Conservation (phyloP, 1,140 invertebrate species). For the Mylabris phalerata region DNA sequence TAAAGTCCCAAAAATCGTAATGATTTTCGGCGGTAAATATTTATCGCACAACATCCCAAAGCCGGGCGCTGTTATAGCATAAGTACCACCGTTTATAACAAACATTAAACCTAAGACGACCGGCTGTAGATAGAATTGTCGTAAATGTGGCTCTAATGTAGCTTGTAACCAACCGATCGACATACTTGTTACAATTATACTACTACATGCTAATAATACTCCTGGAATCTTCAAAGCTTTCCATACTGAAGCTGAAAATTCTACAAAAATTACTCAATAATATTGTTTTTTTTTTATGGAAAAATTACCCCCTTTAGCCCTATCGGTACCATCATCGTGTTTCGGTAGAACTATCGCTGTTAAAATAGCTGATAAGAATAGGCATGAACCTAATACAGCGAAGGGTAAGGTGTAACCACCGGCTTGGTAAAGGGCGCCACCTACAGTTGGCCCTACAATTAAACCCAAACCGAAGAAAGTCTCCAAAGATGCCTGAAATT, state of each 20-base stretch:
- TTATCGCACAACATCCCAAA: conserved; percentile 78
- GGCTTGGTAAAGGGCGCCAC: conserved; percentile 68
- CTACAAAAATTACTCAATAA: background rate
- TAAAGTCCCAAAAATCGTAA: conserved; percentile 60
- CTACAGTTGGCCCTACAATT: conserved; percentile 79
- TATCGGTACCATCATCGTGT: conserved; percentile 51
- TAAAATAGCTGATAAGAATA: conserved; percentile 69
- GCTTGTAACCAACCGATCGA: conserved; percentile 78
- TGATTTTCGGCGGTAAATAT: conserved; percentile 55
- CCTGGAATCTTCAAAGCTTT: conserved; percentile 61
- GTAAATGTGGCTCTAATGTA: conserved; percentile 73
- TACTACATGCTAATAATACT: conserved; percentile 58
- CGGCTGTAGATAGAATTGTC: conserved; percentile 66
- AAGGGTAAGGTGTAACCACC: conserved; percentile 86
- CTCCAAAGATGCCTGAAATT: conserved; percentile 67
- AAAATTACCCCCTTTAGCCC: conserved; percentile 49
- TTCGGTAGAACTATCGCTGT: conserved; percentile 67
- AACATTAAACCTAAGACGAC: conserved; percentile 77
- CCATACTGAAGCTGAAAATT: conserved; percentile 51
- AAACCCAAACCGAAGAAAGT: conserved; percentile 85
- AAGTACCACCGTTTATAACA: conserved; percentile 78
- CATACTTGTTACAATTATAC: conserved; percentile 67
- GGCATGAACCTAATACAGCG: conserved; percentile 66
- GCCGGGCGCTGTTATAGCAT: conserved; percentile 70
- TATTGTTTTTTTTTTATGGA: background rate